Percentiles rank a stretch among this genome's conserved stretches.
Conservation (phyloP, 2,888 invertebrate species). For the Flexamia atlantica region DNA sequence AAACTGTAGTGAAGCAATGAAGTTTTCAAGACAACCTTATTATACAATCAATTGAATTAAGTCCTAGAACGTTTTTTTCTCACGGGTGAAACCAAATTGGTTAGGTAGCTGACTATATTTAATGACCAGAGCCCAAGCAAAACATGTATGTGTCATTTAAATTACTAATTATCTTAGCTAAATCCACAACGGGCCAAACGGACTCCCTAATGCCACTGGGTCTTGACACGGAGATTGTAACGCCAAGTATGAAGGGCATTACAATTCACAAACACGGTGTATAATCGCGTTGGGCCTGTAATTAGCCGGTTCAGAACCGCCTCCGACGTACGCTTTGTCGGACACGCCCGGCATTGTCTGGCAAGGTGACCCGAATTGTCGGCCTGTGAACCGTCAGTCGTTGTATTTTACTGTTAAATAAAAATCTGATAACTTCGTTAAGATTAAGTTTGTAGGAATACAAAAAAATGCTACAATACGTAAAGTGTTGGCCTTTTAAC, state of each 20-base stretch:
- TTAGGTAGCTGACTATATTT: too few relatives aligned
- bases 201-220: not conserved
- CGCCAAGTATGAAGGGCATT: not conserved
- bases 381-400: not conserved
- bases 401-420: not conserved
- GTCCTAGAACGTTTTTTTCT: too few relatives aligned
- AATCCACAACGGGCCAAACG: not conserved
- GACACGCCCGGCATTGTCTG: slow-evolving; percentile 1
- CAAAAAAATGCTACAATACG: too few relatives aligned
- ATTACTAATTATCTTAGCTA: too few relatives aligned
- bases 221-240: not conserved
- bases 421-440: not conserved
- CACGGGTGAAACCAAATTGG: too few relatives aligned
- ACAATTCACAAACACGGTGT: slow-evolving; percentile 17
- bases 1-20: too few relatives aligned
- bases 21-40: too few relatives aligned
- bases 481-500: too few relatives aligned
- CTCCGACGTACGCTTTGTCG: slow-evolving; percentile 16
- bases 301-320: not conserved
- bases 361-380: not conserved
- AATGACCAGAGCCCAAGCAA: too few relatives aligned
- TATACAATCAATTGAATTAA: too few relatives aligned
- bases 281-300: slow-evolving; percentile 23
- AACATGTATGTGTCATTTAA: too few relatives aligned
- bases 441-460: too few relatives aligned